Conservation (phyloP, 2,888 invertebrate genomes). For the Tenthredo scrophulariae region DNA sequence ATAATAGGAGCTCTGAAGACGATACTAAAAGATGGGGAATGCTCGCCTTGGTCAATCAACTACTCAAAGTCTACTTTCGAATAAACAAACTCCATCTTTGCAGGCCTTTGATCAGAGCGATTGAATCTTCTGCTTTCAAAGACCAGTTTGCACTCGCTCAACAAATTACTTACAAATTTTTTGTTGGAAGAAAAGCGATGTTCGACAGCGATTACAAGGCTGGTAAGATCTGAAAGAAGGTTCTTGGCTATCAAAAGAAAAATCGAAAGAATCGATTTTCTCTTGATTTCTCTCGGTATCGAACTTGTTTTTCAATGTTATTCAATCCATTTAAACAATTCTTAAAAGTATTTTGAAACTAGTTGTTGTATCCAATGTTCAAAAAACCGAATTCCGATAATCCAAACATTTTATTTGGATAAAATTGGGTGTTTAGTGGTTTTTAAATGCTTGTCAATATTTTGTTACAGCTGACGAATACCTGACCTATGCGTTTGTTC, state of each 20-base stretch:
- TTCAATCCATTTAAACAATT: background rate
- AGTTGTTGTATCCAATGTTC: background rate
- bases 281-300: background rate
- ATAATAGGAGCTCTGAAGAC: slow-evolving; percentile 93
- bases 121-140: slow-evolving; percentile 94
- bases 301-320: background rate
- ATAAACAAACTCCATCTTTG: slow-evolving; percentile 94
- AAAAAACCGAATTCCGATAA: no score
- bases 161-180: slow-evolving; percentile 97
- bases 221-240: slow-evolving; percentile 76
- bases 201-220: slow-evolving; percentile 97
- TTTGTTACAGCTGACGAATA: slow-evolving; percentile 88
- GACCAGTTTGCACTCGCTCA: slow-evolving; percentile 95
- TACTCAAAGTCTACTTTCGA: slow-evolving; percentile 97
- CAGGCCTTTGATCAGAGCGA: slow-evolving; percentile 97
- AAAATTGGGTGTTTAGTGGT: background rate
- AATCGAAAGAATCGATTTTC: background rate
- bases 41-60: slow-evolving; percentile 97
- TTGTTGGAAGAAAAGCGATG: slow-evolving; percentile 98
- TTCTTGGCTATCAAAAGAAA: slow-evolving; percentile 7
- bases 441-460: slow-evolving; percentile 18
- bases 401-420: background rate
- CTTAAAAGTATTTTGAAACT: background rate
- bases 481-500: slow-evolving; percentile 94
- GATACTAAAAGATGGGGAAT: slow-evolving; percentile 98